Base-by-base conservation (phyloP, 2,797 vertebrate species). In the Gorsachius magnificus region DNA sequence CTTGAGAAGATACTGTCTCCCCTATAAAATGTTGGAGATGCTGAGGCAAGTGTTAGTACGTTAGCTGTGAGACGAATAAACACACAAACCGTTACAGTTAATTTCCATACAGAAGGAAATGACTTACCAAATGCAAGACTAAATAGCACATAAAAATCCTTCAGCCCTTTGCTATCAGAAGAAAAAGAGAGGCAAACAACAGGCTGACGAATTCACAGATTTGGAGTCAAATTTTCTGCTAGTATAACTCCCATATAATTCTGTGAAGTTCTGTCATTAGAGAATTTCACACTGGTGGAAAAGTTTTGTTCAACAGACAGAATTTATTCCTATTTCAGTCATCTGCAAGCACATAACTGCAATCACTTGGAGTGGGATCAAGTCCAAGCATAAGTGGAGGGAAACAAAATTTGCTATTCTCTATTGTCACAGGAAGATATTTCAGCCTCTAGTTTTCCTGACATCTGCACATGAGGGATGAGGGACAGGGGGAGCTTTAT, bases 281-380 rank as follows among this genome's bases (percentile, higher is more conserved):
- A 92, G 43, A 93, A 86, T 92, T 89, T 94, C 48, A 90, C 31
- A 80, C 25, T 75, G 68, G 93, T 69, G 48, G 68, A 89, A 92
- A 87, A 89, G 29, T 92, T 94, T 92, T 81, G 54, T 64, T 89
- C 75, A 93, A 75, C 72, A 90, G 53, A 68, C 46, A 89, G 54
- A 92, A 90, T 92, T 78, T 96, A 78, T 81, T 93, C 69, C 35
- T 75, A 13, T 85, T 95, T 95, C 90, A 91, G 58, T 91, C 89
- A 87, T 87, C 56, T 83, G 65, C 43, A 95, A 85, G 68, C 75
- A 72, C 33, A 45, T 83, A 89, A 79, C 76, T 85, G 54, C 69
- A 83, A 74, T 93, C 89, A 76, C 65, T 65, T 89, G 79, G 83
- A 94, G 61, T 71, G 56, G 72, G 76, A 92, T 87, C 77, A 85